A percentile compares a stretch with the other conserved stretches of the same genome.
These are phyloP conservation scores for Adelosebastes latens DNA, from an alignment of 2,797 vertebrate species.

Conservation along the genomic window DNA sequence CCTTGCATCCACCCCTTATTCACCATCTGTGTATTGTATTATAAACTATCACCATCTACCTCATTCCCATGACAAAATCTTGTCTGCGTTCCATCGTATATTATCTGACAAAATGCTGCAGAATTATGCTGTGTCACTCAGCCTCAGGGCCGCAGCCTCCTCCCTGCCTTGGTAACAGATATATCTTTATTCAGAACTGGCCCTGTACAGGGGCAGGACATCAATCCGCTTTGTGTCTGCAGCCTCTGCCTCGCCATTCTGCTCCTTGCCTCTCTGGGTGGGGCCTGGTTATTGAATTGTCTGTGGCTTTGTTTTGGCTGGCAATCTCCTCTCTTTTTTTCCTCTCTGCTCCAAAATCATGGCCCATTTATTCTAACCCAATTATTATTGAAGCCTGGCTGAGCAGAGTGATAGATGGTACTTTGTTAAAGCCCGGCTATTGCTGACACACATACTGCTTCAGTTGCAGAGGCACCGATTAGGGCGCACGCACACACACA, in stretches of 20 bases:
- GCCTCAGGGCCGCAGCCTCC: slow-evolving; percentile 47
- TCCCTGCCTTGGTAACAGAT: slow-evolving; percentile 59
- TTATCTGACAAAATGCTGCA: slow-evolving; percentile 40
- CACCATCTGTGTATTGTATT: neutral
- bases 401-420: slow-evolving; percentile 77
- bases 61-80: neutral
- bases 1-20: neutral
- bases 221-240: slow-evolving; percentile 71
- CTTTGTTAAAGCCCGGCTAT: slow-evolving; percentile 63
- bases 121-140: slow-evolving; percentile 62
- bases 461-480: slow-evolving; percentile 40
- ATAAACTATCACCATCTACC: neutral
- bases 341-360: slow-evolving; percentile 70
- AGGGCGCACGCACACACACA: neutral
- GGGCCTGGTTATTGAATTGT: slow-evolving; percentile 71
- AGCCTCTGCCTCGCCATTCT: slow-evolving; percentile 54
- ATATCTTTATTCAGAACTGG: slow-evolving; percentile 71
- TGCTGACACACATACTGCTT: slow-evolving; percentile 67
- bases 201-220: slow-evolving; percentile 55
- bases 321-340: slow-evolving; percentile 34
- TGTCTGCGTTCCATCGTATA: neutral
- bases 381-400: slow-evolving; percentile 82
- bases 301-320: slow-evolving; percentile 66
- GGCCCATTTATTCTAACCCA: slow-evolving; percentile 83
- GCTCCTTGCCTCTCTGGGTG: slow-evolving; percentile 56